phyloP scores from a whole-genome alignment of 2,797 vertebrate genomes.

The Aselliscus stoliczkanus region DNA sequence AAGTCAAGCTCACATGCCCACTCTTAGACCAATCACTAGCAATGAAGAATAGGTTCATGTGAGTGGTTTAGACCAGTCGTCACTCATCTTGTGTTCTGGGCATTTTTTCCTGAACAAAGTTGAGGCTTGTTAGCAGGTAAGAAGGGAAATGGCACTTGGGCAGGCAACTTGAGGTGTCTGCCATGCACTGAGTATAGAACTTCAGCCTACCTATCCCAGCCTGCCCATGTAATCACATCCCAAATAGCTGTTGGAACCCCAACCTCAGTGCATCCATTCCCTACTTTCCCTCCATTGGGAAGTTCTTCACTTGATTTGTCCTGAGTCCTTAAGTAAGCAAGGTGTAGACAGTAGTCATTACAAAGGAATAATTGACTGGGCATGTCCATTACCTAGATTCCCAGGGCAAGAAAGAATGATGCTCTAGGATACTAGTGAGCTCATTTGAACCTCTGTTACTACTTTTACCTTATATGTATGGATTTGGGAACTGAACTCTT shows the following conservation, averaged over 20 bases:
- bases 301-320: background rate
- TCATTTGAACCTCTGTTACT: background rate
- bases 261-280: background rate
- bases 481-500: background rate
- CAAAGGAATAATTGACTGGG: background rate
- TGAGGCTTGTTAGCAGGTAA: background rate
- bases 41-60: background rate
- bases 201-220: background rate
- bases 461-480: constrained; percentile 2
- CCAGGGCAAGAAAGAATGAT: background rate
- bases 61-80: background rate
- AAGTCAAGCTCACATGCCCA: accelerated
- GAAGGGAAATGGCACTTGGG: background rate
- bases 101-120: background rate
- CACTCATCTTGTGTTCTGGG: background rate
- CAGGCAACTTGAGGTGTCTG: background rate
- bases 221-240: background rate
- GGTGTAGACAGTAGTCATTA: background rate
- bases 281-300: background rate
- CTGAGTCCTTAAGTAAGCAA: background rate
- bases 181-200: background rate
- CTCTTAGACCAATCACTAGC: background rate
- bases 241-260: background rate
- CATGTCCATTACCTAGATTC: background rate
- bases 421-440: background rate